Evolutionary conservation across 2,888 invertebrate species (phyloP).

Genomic region (Vannuccia rotundouncinata): DNA sequence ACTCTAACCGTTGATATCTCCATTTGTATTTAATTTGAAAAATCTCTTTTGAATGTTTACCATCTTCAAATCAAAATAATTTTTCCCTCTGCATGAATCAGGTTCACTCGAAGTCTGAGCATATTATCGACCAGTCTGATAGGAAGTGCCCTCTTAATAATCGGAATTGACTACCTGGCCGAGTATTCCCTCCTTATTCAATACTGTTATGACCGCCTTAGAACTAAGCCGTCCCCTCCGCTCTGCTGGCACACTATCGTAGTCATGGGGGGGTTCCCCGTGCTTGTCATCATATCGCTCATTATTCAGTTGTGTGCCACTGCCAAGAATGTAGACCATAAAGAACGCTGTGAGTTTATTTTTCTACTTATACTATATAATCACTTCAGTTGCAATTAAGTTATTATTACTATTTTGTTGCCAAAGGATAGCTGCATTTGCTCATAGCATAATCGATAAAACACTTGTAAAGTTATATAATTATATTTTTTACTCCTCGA

Average conservation of each 20-base stretch:
- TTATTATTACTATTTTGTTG: too few relatives aligned
- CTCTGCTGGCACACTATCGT: constrained; percentile 20
- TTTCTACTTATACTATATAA: too few relatives aligned
- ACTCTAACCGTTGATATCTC: too few relatives aligned
- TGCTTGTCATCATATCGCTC: not conserved
- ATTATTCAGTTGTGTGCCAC: not conserved
- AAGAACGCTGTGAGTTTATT: constrained; percentile 8
- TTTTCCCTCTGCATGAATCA: not conserved
- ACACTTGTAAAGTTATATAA: too few relatives aligned
- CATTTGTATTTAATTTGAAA: too few relatives aligned
- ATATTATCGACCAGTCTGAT: not conserved
- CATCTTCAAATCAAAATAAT: too few relatives aligned
- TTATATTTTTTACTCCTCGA: too few relatives aligned
- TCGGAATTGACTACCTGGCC: constrained; percentile 5
- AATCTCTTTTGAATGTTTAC: too few relatives aligned
- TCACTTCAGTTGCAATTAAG: too few relatives aligned
- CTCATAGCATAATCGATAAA: too few relatives aligned
- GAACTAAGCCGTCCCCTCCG: not conserved
- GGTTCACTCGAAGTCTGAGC: not conserved
- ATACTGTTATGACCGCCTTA: not conserved
- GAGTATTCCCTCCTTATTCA: not conserved
- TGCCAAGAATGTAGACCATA: not conserved
- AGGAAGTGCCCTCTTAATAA: not conserved
- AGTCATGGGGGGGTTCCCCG: not conserved
- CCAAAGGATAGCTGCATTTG: too few relatives aligned